Conservation (phyloP, 2,888 invertebrate genomes). For the Tortrix viridana region DNA sequence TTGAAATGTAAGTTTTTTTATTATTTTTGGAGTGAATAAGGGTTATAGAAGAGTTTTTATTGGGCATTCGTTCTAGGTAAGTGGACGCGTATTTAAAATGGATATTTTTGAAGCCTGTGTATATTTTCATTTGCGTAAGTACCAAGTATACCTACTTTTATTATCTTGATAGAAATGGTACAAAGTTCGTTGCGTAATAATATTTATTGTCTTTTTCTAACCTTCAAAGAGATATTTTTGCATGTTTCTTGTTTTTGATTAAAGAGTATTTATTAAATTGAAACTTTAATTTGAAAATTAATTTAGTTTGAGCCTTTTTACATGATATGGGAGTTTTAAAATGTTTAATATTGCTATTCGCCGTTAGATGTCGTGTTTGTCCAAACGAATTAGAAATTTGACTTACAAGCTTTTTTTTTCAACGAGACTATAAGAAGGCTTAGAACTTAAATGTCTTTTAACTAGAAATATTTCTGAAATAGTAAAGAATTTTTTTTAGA, state of each 20-base stretch:
- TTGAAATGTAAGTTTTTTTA: slow-evolving; percentile 18
- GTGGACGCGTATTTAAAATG: slow-evolving; percentile 10
- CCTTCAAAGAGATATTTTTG: slow-evolving; percentile 1
- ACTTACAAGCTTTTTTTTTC: neutral
- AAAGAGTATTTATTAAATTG: too few relatives aligned
- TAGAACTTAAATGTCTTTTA: neutral
- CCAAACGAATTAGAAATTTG: slow-evolving; percentile 25
- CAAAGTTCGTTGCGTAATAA: slow-evolving; percentile 15
- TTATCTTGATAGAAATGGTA: neutral
- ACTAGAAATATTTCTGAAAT: too few relatives aligned
- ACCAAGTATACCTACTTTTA: too few relatives aligned
- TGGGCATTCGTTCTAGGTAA: neutral
- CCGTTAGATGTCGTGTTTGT: slow-evolving; percentile 46
- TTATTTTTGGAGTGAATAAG: neutral
- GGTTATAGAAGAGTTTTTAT: neutral
- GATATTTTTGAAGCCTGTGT: too few relatives aligned
- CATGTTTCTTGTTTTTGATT: too few relatives aligned
- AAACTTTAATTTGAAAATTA: too few relatives aligned
- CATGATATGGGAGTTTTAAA: neutral
- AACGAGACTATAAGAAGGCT: slow-evolving; percentile 9
- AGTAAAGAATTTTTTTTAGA: too few relatives aligned
- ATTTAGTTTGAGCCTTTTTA: neutral
- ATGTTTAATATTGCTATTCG: slow-evolving; percentile 38
- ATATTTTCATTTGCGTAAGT: too few relatives aligned
- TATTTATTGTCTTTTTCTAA: neutral